Base-by-base conservation (phyloP, 1,140 invertebrate genomes). In the Apis dorsata region DNA sequence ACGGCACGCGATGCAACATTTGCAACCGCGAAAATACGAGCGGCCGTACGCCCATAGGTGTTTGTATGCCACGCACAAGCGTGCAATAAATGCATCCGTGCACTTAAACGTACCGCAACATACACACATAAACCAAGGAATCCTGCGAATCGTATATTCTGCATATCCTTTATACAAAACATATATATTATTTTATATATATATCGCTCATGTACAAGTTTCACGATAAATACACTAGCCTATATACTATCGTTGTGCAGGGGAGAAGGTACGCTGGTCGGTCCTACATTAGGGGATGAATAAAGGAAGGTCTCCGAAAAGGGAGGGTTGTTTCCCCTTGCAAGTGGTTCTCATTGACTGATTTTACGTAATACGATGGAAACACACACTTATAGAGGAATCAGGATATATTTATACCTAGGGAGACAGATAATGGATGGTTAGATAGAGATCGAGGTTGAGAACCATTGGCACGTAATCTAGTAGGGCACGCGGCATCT, bases 231-330 rank as follows among this genome's bases (percentile, higher is more conserved):
- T 83, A 78, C 81, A 76, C 44, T 78, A 88, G 80, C 87, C 86
- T 88, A 88, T 88, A 88, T 88, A 88, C 83, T 49, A 59, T 69
- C 55, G 78, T 72, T 21, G 57, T n/a, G 10, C 19, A 11, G 53
- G 12, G 34, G 34, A 85, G 72, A 24, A n/a, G 49, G n/a, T 78
- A 66, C 62, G 78, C 72, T 62, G 81, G 65, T 78, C 68, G 89
- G 82, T 70, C 84, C 85, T 86, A 85, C 85, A 89, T 86, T 88
- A 88, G 88, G 89, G 89, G 87, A 91, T 92, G 90, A 92, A 91
- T 91, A 91, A 91, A 90, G 86, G 89, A 90, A 90, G 88, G 83
- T 85, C 81, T 79, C 77, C 86, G 85, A 89, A 88, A 89, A 84
- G 55, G 84, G 77, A 90, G 89, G 91, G 87, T 85, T 72, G 76